Evolutionary conservation across 2,888 invertebrate species (phyloP), one percentile per base, ranked within the genome.

Genomic region (Apotomis betuletana): DNA sequence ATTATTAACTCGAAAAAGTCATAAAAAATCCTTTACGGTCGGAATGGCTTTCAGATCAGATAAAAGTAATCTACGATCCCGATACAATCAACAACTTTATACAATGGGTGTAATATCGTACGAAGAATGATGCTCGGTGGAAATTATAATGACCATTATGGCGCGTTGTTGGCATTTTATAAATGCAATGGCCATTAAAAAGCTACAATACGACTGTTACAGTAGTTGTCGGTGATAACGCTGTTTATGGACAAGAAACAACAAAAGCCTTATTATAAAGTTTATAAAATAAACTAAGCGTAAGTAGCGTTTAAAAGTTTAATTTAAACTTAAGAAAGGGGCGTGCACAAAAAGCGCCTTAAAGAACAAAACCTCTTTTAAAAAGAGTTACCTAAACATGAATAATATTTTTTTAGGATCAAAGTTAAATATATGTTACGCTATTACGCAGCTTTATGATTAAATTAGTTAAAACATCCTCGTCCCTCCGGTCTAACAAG

Each of bases 21-120:
- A 78, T 79, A 78, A 74, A 75, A 73, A 73, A 77, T 77, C 76
- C 75, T 84, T 84, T 79, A 84, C 84, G 86, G 79, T 78, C 76
- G 75, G 74, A 73, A 74, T 77, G 74, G 75, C 75, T 73, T 75
- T 76, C 73, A 54, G 70, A 80, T 81, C 82, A 78, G 83, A 84
- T 85, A 82, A 80, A 74, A 70, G 75, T 81, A 80, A 82, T 81
- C 79, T 77, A 70, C 58, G 75, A 67, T 62, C 61, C 67, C 54
- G 75, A 72, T 72, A 67, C 51, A 46, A 69, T 73, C 73, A 73
- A 69, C 73, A 73, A 65, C 59, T 69, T 73, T 55, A 73, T 73
- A 73, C 73, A 69, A 73, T 73, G 64, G 73, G 63, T 63, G 72
- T 72, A 68, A 72, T 72, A 72, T 72, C 62, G 68, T 72, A 72